phyloP scores from a whole-genome alignment of 2,888 invertebrate species.

The Rhogogaster chlorosoma region DNA sequence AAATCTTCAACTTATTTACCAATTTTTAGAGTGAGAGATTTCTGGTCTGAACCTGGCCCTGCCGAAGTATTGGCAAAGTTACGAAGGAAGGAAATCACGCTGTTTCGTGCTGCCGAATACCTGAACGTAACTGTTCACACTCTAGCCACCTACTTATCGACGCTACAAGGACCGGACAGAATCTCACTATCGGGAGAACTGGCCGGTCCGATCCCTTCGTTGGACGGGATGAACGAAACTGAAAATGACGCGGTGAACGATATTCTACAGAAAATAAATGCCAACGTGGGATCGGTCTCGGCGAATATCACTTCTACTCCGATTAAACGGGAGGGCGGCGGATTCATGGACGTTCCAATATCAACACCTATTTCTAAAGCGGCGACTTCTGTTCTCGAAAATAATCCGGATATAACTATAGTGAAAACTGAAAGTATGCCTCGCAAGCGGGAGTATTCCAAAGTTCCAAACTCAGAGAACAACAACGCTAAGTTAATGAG shows the following conservation, averaged over 20 bases:
- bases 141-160: slow-evolving; percentile 85
- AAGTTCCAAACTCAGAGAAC: slow-evolving; percentile 76
- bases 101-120: slow-evolving; percentile 87
- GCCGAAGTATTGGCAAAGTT: slow-evolving; percentile 86
- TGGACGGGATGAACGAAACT: slow-evolving; percentile 76
- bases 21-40: slow-evolving; percentile 82
- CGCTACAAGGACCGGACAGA: slow-evolving; percentile 80
- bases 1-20: neutral
- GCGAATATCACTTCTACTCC: slow-evolving; percentile 70
- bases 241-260: slow-evolving; percentile 77
- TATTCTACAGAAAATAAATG: slow-evolving; percentile 77
- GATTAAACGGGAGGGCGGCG: slow-evolving; percentile 76
- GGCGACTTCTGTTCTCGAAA: slow-evolving; percentile 77
- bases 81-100: slow-evolving; percentile 86
- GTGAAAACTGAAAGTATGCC: slow-evolving; percentile 81
- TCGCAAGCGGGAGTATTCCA: slow-evolving; percentile 74
- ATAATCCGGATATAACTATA: slow-evolving; percentile 82
- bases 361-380: slow-evolving; percentile 70
- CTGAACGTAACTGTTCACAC: slow-evolving; percentile 88
- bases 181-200: slow-evolving; percentile 78
- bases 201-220: slow-evolving; percentile 68
- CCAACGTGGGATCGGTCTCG: slow-evolving; percentile 66
- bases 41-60: slow-evolving; percentile 89
- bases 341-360: slow-evolving; percentile 73
- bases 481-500: slow-evolving; percentile 76